Percentiles rank a stretch among this genome's conserved stretches.
phyloP scores from a whole-genome alignment of 1,140 invertebrate genomes.

The Drosophila rhopaloa region DNA sequence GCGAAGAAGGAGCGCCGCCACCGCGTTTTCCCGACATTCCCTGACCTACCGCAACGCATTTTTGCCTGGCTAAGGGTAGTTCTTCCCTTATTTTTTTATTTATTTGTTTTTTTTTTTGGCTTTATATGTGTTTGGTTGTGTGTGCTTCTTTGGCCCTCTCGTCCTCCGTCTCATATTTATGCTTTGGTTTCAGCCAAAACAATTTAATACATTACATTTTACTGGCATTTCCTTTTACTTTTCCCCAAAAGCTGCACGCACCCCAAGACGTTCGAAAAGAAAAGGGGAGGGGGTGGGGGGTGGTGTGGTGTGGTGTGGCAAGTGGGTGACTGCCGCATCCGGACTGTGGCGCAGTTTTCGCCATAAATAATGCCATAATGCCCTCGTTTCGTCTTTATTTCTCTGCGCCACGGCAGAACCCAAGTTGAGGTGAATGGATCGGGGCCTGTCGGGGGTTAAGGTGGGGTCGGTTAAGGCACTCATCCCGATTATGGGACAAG shows the following conservation, averaged over 20 bases:
- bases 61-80: conserved; percentile 70
- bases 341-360: conserved; percentile 34
- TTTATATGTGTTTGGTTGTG: neutral
- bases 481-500: conserved; percentile 46
- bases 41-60: conserved; percentile 79
- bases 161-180: conserved; percentile 32
- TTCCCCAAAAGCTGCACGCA: conserved; percentile 22
- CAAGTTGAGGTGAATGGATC: neutral
- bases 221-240: conserved; percentile 66
- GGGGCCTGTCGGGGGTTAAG: neutral
- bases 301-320: neutral
- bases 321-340: conserved; percentile 15
- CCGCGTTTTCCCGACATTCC: conserved; percentile 9
- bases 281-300: neutral
- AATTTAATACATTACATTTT: conserved; percentile 80
- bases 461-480: conserved; percentile 1
- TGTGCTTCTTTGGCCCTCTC: neutral
- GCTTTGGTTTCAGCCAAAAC: conserved; percentile 59
- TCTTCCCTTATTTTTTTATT: conserved; percentile 13
- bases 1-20: conserved; percentile 6
- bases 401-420: conserved; percentile 1
- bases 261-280: conserved; percentile 18
- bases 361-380: conserved; percentile 76
- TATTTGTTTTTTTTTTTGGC: too few relatives aligned
- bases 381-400: conserved; percentile 59